Evolutionary conservation across 2,888 invertebrate species (phyloP).

Genomic region (Coenonympha glycerion): DNA sequence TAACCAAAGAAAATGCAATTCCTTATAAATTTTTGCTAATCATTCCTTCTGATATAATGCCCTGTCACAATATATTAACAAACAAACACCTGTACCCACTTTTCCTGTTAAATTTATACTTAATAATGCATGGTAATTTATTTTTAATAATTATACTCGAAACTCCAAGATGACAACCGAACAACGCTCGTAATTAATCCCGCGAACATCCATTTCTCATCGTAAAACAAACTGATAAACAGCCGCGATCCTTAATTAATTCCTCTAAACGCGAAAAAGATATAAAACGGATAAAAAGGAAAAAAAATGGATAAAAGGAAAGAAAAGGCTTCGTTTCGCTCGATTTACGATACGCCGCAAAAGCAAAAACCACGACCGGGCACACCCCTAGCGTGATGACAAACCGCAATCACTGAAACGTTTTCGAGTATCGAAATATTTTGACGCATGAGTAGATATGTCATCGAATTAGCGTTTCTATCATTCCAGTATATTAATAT

Average conservation of each 20-base stretch:
- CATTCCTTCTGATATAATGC: too few species aligned
- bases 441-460: too few species aligned
- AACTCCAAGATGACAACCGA: background rate
- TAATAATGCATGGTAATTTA: background rate
- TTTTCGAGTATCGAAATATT: too few species aligned
- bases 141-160: background rate
- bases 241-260: conserved; percentile 47
- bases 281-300: conserved; percentile 31
- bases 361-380: conserved; percentile 34
- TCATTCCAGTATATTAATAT: too few species aligned
- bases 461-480: too few species aligned
- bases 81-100: background rate
- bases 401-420: too few species aligned
- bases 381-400: too few species aligned
- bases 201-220: conserved; percentile 20
- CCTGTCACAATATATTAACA: too few species aligned
- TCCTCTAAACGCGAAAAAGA: conserved; percentile 41
- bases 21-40: too few species aligned
- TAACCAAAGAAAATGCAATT: too few species aligned
- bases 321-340: conserved; percentile 30
- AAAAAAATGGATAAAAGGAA: conserved; percentile 32
- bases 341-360: conserved; percentile 32
- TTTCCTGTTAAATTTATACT: too few species aligned
- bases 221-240: conserved; percentile 24
- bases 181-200: conserved; percentile 12